Conservation (phyloP, 2,113 vertebrate species). For the Oncorhynchus gorbuscha region DNA sequence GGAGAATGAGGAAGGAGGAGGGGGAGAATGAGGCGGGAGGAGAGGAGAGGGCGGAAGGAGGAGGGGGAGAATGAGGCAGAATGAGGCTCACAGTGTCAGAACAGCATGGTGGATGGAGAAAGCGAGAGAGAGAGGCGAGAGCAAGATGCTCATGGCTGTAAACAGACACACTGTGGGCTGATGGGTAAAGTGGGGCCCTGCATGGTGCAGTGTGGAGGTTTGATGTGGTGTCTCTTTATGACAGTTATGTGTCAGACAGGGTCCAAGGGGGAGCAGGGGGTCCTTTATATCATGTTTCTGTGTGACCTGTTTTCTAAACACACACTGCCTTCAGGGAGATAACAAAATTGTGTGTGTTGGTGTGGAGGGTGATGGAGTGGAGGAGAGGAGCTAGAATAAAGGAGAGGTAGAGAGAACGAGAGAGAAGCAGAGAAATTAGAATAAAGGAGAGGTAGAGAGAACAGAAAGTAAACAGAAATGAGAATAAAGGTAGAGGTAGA, state of each 20-base stretch:
- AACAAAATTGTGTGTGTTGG: neutral
- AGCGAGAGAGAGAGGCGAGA: neutral
- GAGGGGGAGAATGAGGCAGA: too few species aligned
- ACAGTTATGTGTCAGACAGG: neutral
- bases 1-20: neutral
- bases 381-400: neutral
- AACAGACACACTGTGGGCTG: neutral
- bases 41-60: too few species aligned
- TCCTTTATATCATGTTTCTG: neutral
- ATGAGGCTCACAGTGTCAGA: neutral
- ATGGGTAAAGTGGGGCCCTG: neutral
- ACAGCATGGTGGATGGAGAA: neutral
- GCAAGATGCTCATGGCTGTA: neutral
- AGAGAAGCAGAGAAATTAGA: too few species aligned
- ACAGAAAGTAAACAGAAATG: conserved; percentile 21
- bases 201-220: too few species aligned
- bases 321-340: neutral
- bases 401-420: neutral
- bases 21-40: neutral
- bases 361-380: neutral
- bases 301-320: neutral
- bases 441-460: neutral
- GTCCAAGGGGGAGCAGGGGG: neutral
- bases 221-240: neutral
- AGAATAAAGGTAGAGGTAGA: neutral